Conservation (phyloP, 2,888 invertebrate genomes). For the Cataglyphis livida region DNA sequence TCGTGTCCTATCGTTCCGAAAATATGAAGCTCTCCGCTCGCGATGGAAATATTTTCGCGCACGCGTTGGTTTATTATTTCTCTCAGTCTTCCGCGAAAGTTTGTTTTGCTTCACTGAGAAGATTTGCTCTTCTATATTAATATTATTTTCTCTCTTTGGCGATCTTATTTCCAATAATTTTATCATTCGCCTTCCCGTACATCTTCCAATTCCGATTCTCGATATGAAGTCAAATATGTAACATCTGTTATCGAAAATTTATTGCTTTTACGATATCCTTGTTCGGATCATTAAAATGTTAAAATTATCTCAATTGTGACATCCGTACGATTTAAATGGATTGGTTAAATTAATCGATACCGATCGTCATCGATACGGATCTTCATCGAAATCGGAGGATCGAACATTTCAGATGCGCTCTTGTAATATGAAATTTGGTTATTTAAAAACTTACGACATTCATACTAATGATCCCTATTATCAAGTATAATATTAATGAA, state of each 20-base stretch:
- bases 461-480: not conserved
- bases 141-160: slow-evolving; percentile 9
- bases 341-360: not conserved
- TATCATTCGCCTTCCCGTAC: not conserved
- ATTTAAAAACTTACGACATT: not conserved
- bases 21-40: slow-evolving; percentile 40
- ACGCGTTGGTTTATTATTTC: slow-evolving; percentile 34
- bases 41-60: slow-evolving; percentile 35
- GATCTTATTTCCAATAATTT: slow-evolving; percentile 16
- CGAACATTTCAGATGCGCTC: slow-evolving; percentile 1
- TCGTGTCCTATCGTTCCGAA: not conserved
- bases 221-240: not conserved
- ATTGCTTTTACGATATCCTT: not conserved
- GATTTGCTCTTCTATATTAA: not conserved
- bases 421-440: not conserved
- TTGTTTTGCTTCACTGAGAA: not conserved
- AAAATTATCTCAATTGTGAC: not conserved
- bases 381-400: slow-evolving; percentile 13
- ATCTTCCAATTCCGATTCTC: not conserved
- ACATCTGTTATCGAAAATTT: not conserved
- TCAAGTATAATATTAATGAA: slow-evolving; percentile 18
- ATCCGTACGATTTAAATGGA: not conserved
- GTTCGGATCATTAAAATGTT: not conserved
- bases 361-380: not conserved
- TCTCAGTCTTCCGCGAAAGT: not conserved